These are phyloP conservation scores for Coregonus sp. DNA, from an alignment of 2,797 vertebrate species.

Conservation along the genomic window DNA sequence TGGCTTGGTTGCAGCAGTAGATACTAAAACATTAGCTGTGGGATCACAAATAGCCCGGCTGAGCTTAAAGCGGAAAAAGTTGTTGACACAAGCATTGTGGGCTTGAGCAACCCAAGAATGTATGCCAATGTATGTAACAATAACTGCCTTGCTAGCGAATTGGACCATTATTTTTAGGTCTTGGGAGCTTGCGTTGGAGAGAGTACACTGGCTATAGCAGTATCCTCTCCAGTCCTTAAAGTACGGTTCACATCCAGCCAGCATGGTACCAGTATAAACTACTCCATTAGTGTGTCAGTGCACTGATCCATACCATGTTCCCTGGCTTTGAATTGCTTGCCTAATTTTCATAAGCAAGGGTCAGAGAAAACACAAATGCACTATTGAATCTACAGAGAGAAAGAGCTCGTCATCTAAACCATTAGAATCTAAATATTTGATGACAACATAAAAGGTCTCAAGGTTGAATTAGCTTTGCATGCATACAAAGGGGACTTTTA, in stretches of 20 bases:
- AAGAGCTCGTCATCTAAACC: constrained; percentile 56
- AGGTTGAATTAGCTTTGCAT: constrained; percentile 49
- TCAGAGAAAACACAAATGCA: constrained; percentile 41
- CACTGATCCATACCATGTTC: constrained; percentile 28
- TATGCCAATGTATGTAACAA: constrained; percentile 1
- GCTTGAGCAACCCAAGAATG: neutral
- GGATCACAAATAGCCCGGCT: neutral
- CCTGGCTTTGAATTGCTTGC: constrained; percentile 29
- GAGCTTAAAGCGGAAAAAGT: neutral
- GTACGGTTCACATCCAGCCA: constrained; percentile 6
- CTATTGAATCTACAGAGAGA: constrained; percentile 55
- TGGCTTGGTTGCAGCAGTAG: neutral
- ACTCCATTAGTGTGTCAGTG: constrained; percentile 14
- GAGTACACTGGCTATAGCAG: neutral
- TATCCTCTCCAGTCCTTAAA: constrained; percentile 2
- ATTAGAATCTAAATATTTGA: constrained; percentile 75
- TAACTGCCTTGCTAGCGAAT: neutral
- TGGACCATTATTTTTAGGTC: neutral
- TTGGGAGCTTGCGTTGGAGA: neutral
- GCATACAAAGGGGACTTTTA: constrained; percentile 51
- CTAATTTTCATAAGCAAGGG: constrained; percentile 36
- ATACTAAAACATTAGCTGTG: neutral
- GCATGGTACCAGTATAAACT: constrained; percentile 21
- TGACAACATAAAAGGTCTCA: constrained; percentile 62
- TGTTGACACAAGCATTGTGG: neutral